Conservation (phyloP, 1,140 invertebrate species). For the Araneus ventricosus region DNA sequence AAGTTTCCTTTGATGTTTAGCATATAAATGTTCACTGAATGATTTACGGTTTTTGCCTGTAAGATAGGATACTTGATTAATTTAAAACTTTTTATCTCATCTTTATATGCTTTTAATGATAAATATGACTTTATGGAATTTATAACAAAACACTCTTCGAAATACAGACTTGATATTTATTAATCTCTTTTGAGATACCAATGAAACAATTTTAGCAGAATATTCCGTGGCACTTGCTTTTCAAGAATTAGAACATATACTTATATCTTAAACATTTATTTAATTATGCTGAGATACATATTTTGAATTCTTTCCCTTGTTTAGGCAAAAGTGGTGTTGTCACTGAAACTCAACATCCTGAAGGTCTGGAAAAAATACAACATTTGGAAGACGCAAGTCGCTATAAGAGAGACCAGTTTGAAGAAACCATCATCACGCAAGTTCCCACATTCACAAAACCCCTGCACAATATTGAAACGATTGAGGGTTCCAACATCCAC, state of each 20-base stretch:
- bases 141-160: no score
- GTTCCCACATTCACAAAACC: slow-evolving; percentile 92
- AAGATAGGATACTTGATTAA: no score
- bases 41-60: no score
- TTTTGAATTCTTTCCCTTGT: slow-evolving; percentile 72
- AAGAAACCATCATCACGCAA: slow-evolving; percentile 89
- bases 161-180: no score
- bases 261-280: neutral
- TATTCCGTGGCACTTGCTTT: neutral
- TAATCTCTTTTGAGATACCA: neutral
- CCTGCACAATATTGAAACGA: slow-evolving; percentile 93
- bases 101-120: no score
- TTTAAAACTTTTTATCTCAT: no score
- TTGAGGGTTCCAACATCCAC: slow-evolving; percentile 95
- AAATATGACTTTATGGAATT: no score
- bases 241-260: neutral
- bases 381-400: slow-evolving; percentile 93
- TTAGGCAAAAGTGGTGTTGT: slow-evolving; percentile 84
- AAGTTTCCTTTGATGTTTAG: no score
- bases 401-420: slow-evolving; percentile 85
- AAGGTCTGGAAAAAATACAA: slow-evolving; percentile 95
- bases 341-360: slow-evolving; percentile 96
- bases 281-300: no score
- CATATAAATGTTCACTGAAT: no score
- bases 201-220: neutral